A percentile compares a stretch with the other conserved stretches of the same genome.
Evolutionary conservation across 2,797 vertebrate species (phyloP).

Genomic region (Eurystomus glaucurus): DNA sequence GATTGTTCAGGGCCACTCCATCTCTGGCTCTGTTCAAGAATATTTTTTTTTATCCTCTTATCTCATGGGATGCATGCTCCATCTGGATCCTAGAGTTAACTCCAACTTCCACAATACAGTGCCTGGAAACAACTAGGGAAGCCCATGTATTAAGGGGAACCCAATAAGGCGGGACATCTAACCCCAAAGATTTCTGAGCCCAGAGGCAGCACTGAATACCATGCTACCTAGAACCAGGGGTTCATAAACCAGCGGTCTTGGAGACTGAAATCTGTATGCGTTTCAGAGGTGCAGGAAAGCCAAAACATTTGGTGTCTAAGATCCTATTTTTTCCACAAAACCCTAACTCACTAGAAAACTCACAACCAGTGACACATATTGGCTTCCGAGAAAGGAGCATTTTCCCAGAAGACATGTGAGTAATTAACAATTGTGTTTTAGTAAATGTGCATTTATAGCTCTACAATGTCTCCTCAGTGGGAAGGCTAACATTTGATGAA

Average conservation of each 20-base stretch:
- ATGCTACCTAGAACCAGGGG: not conserved
- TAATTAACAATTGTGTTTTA: not conserved
- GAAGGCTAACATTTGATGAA: not conserved
- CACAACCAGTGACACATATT: not conserved
- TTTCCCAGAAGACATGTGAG: not conserved
- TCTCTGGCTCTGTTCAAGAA: not conserved
- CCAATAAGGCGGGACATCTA: not conserved
- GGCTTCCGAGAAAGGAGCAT: not conserved
- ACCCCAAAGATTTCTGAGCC: not conserved
- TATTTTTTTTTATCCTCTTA: not conserved
- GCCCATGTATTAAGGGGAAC: not conserved
- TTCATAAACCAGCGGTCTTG: fast-evolving
- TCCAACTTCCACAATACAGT: not conserved
- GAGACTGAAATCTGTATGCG: fast-evolving
- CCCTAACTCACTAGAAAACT: not conserved
- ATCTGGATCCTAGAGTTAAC: not conserved
- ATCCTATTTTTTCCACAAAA: not conserved
- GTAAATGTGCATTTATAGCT: not conserved
- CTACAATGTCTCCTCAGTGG: not conserved
- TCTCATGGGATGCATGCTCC: not conserved
- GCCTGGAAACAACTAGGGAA: not conserved
- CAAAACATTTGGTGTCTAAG: not conserved
- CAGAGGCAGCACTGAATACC: not conserved
- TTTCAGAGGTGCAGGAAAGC: not conserved
- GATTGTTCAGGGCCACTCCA: not conserved